A percentile compares a stretch with the other conserved stretches of the same genome.
phyloP scores from a whole-genome alignment of 2,797 vertebrate genomes.

The Gymnothorax javanicus region DNA sequence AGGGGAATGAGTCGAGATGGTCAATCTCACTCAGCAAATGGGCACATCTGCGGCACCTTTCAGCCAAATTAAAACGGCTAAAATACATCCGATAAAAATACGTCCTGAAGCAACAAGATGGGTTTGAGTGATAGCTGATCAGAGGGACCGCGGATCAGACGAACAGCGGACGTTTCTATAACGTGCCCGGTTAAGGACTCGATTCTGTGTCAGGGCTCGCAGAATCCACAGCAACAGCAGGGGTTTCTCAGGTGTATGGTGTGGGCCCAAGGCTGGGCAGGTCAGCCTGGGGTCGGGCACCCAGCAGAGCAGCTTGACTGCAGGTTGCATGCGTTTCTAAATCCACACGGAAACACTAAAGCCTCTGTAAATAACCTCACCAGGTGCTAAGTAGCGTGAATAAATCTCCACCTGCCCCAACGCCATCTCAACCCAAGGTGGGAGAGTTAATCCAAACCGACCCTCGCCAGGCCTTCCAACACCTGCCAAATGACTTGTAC shows the following conservation, averaged over 20 bases:
- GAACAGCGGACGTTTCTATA: background rate
- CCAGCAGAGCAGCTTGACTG: background rate
- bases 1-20: background rate
- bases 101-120: background rate
- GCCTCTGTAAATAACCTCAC: slow-evolving; percentile 45
- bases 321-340: slow-evolving; percentile 26
- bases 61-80: background rate
- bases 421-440: slow-evolving; percentile 21
- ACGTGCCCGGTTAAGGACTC: background rate
- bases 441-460: slow-evolving; percentile 66
- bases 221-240: background rate
- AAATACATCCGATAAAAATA: background rate
- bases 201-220: background rate
- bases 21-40: background rate
- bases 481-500: slow-evolving; percentile 61
- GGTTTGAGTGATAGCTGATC: background rate
- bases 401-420: slow-evolving; percentile 30
- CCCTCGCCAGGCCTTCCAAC: slow-evolving; percentile 56
- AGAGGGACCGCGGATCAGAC: background rate
- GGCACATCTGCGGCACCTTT: background rate
- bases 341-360: slow-evolving; percentile 44
- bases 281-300: background rate
- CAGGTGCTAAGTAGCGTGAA: slow-evolving; percentile 56
- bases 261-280: background rate
- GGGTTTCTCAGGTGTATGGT: background rate